Evolutionary conservation across 2,113 vertebrate species (phyloP).

Genomic region (Galemys pyrenaicus): DNA sequence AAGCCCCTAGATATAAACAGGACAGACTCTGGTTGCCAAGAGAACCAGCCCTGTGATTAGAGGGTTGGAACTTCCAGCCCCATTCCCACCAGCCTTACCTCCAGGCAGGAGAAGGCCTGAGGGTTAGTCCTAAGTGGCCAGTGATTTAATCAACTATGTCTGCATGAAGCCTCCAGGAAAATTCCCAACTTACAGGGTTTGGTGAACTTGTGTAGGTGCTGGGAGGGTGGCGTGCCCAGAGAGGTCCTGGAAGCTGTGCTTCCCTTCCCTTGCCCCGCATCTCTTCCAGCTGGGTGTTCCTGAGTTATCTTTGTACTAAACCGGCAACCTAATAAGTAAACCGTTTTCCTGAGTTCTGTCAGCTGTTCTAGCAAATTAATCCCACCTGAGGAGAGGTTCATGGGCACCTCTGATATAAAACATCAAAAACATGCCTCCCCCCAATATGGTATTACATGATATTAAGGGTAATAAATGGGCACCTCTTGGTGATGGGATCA

Average conservation of each 20-base stretch:
- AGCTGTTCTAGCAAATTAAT: slow-evolving; percentile 1
- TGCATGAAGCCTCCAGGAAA: background rate
- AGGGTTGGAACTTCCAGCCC: background rate
- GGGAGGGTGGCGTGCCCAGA: background rate
- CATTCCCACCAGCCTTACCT: background rate
- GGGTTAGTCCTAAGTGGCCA: background rate
- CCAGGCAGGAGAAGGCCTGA: background rate
- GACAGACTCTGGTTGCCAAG: background rate
- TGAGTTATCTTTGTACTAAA: background rate
- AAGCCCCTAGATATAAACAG: background rate
- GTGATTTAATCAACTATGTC: background rate
- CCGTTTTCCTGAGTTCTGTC: background rate
- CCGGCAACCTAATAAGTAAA: background rate
- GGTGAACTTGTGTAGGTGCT: background rate
- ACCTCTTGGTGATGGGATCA: background rate
- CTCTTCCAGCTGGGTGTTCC: background rate
- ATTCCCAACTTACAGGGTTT: background rate
- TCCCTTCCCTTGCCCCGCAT: background rate
- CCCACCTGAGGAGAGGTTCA: background rate
- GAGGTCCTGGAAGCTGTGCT: background rate
- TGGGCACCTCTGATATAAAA: background rate
- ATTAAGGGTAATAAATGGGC: background rate
- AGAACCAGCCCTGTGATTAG: background rate
- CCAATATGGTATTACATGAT: fast-evolving
- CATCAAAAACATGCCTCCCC: background rate